Base-by-base conservation (phyloP, 1,140 invertebrate species). In the Cylas formicarius region DNA sequence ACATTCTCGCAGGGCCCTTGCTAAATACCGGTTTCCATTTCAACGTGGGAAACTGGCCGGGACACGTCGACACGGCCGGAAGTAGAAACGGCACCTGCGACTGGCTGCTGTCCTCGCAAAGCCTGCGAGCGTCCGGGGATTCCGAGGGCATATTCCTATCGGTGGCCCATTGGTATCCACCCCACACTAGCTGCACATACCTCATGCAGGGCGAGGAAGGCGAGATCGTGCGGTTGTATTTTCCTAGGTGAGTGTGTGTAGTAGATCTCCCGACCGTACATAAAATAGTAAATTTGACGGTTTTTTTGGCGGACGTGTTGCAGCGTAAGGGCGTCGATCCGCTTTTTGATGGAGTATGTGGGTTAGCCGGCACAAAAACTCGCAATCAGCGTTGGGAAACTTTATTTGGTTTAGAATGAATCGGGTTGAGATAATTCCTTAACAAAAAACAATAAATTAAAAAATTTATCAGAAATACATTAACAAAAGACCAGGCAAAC, bases 21-120 rank as follows among this genome's bases (percentile, higher is more conserved):
- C 71, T 93, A 8, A 91, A 90, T 62, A 91, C 88, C 0, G 89
- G 89, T 1, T 93, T 93, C 61, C 87, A 91, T 63, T 92, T 93
- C 71, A 91, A 90, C 67, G 88, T 91, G 14, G 88, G 87, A 32
- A 90, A 89, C 64, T 90, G 86, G 86, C 87, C 88, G 1, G 88
- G 87, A 2, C 85, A 90, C 61, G 85, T 90, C 37, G 85, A 92
- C 53, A 86, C 86, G 0, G 81, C 84, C 1, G 87, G 87, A 0
- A 82, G 82, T 2, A 78, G 80, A 48, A 87, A 89, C 42, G 86
- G 84, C 4, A 86, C 82, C 23, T 91, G 88, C 63, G 83, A 89
- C 62, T 91, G 87, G 87, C 66, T 87, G 10, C 70, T 91, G 10
- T 88, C 82, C 37, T 86, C 84, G 39, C 81, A 88, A 50, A 80